phyloP scores from a whole-genome alignment of 2,797 vertebrate species.

The Hoplostethus mediterraneus region DNA sequence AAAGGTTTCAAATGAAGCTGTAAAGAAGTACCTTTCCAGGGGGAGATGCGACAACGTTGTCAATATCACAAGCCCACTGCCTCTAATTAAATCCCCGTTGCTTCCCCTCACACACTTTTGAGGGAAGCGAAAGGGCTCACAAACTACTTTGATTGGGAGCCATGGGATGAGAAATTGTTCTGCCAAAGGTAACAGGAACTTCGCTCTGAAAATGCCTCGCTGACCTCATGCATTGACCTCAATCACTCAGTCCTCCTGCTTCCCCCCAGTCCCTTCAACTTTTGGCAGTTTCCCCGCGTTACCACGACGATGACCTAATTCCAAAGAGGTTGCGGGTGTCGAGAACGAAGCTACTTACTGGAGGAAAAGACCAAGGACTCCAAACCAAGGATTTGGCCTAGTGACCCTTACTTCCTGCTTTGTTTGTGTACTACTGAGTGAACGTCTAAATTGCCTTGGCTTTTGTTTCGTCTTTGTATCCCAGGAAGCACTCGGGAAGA shows the following conservation, averaged over 20 bases:
- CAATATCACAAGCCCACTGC: slow-evolving; percentile 59
- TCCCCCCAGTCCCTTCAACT: slow-evolving; percentile 52
- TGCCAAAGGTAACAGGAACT: slow-evolving; percentile 73
- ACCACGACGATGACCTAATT: slow-evolving; percentile 71
- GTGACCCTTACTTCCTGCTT: slow-evolving; percentile 56
- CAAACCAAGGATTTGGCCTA: slow-evolving; percentile 54
- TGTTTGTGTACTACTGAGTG: slow-evolving; percentile 49
- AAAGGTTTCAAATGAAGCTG: slow-evolving; percentile 49
- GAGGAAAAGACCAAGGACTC: slow-evolving; percentile 51
- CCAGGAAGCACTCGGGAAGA: slow-evolving; percentile 40
- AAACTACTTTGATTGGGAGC: slow-evolving; percentile 72
- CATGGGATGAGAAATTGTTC: slow-evolving; percentile 71
- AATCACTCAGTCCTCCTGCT: slow-evolving; percentile 61
- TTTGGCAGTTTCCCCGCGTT: slow-evolving; percentile 64
- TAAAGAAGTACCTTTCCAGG: slow-evolving; percentile 42
- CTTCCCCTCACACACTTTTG: slow-evolving; percentile 47
- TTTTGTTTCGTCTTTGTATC: slow-evolving; percentile 55
- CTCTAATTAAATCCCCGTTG: slow-evolving; percentile 69
- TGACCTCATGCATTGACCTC: slow-evolving; percentile 77
- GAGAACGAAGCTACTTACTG: slow-evolving; percentile 54
- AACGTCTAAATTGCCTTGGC: slow-evolving; percentile 61
- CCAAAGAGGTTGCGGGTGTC: slow-evolving; percentile 55
- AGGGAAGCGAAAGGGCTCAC: slow-evolving; percentile 46
- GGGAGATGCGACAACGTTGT: slow-evolving; percentile 51
- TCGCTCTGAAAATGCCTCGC: slow-evolving; percentile 67